Base-by-base conservation (phyloP, 1,140 invertebrate genomes). In the Paralvinella palmiformis region DNA sequence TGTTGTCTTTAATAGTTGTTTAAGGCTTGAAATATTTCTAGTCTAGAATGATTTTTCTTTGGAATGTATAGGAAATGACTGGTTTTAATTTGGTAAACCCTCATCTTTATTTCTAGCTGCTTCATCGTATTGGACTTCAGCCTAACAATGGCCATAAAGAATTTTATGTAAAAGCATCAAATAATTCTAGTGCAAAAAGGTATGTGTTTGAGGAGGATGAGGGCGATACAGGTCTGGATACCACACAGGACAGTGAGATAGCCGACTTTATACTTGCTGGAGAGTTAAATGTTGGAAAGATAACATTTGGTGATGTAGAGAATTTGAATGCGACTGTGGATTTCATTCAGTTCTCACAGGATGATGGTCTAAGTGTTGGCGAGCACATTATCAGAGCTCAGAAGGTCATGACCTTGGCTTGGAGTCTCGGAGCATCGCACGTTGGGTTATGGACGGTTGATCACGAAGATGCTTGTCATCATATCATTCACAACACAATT, bases 261-360 rank as follows among this genome's bases (percentile, higher is more conserved):
- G 37, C 37, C n/a, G 10, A 41, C 37, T 10, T 10, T 13, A 41
- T 15, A 53, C 50, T 29, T 20, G 24, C 27, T 53, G 10, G 31
- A 36, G 53, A 59, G 53, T 45, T 74, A 20, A 72, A 67, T 60
- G 68, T 70, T 52, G 77, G 77, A 10, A 75, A 74, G 62, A 75
- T 79, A 41, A 61, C 73, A 3, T 79, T 79, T 70, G 73, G 74
- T 7, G 74, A 77, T 41, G 64, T 65, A 24, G 74, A 73, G 32
- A 63, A 69, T 50, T 44, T 70, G 7, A 36, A 59, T 15, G 62
- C 66, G 24, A 64, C 68, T n/a, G 33, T 63, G 13, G 69, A 73
- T 52, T 29, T 35, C 33, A 50, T 66, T n/a, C 67, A 63, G 31
- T 36, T 64, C 17, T 64, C 59, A 15, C 56, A 62, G 20, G 63